Conservation (phyloP, 1,140 invertebrate species). For the Drosophila orosa region DNA sequence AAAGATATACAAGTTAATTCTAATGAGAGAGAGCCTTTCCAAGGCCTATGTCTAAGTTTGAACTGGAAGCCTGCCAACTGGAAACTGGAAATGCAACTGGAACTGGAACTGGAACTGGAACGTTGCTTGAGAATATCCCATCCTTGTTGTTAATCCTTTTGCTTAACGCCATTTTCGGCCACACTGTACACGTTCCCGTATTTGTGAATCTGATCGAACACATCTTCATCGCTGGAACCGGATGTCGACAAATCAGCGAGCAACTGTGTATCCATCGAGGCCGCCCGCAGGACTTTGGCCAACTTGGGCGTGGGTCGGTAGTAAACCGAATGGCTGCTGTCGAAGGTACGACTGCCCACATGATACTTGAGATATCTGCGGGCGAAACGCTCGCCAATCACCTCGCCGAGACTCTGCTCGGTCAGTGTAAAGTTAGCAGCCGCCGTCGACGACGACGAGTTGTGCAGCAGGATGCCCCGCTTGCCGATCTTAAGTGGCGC, state of each 20-base stretch:
- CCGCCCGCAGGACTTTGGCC: slow-evolving; percentile 6
- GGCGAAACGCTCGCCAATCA: slow-evolving; percentile 63
- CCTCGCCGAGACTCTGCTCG: slow-evolving; percentile 46
- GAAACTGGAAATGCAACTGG: not conserved
- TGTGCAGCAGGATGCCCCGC: slow-evolving; percentile 62
- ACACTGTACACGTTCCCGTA: slow-evolving; percentile 63
- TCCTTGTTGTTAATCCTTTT: not conserved
- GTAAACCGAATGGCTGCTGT: slow-evolving; percentile 64
- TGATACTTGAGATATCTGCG: slow-evolving; percentile 68
- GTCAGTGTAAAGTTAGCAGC: slow-evolving; percentile 54
- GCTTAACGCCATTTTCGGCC: slow-evolving; percentile 27
- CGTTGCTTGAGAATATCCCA: not conserved
- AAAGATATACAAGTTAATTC: slow-evolving; percentile 28
- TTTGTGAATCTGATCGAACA: slow-evolving; percentile 48
- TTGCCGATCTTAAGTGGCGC: slow-evolving; percentile 33
- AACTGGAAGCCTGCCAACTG: slow-evolving; percentile 9
- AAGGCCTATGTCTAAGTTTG: slow-evolving; percentile 23
- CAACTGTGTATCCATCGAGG: slow-evolving; percentile 8
- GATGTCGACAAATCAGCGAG: slow-evolving; percentile 20
- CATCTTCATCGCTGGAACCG: slow-evolving; percentile 65
- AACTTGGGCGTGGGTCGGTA: slow-evolving; percentile 60
- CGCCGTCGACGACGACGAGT: not conserved
- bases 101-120: not conserved
- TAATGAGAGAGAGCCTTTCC: not conserved
- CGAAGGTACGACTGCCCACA: slow-evolving; percentile 59